Base-by-base conservation (phyloP, 2,797 vertebrate genomes). In the Numenius phaeopus region DNA sequence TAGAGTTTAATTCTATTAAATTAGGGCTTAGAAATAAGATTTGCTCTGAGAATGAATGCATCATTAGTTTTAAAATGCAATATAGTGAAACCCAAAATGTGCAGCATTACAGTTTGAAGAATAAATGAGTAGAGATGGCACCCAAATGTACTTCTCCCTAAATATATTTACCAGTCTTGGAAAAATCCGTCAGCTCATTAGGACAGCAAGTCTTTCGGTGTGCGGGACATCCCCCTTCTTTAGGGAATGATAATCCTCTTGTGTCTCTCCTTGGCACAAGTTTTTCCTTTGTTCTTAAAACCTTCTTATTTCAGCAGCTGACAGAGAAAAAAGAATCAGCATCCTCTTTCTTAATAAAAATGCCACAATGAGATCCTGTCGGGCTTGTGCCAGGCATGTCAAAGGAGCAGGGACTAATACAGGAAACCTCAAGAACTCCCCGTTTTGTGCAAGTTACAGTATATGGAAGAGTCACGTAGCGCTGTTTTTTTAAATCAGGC, bases 1-100 rank as follows among this genome's bases (percentile, higher is more conserved):
- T 98, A 97, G 98, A 98, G 97, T 98, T 98, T 98, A 98, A 98
- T 98, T 98, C 98, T 98, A 98, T 98, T 98, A 98, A 98, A 98
- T 98, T 98, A 98, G 98, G 96, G 96, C 96, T 98, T 98, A 98
- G 98, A 98, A 98, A 98, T 98, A 98, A 98, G 98, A 98, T 98
- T 98, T 98, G 98, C 96, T 97, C 96, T 89, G 95, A 98, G 95
- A 98, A 98, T 97, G 97, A 98, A 98, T 98, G 98, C 98, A 97
- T 98, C 98, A 97, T 98, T 98, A 98, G 97, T 98, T 98, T 98
- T 98, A 98, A 98, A 98, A 98, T 97, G 98, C 98, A 97, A 98
- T 98, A 98, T 91, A 95, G 96, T 94, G 95, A 98, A 98, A 98
- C 96, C 97, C 98, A 98, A 98, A 98, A 98, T 98, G 97, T 97